Conservation (phyloP, 1,140 invertebrate genomes). For the Eupristina koningsbergeri region DNA sequence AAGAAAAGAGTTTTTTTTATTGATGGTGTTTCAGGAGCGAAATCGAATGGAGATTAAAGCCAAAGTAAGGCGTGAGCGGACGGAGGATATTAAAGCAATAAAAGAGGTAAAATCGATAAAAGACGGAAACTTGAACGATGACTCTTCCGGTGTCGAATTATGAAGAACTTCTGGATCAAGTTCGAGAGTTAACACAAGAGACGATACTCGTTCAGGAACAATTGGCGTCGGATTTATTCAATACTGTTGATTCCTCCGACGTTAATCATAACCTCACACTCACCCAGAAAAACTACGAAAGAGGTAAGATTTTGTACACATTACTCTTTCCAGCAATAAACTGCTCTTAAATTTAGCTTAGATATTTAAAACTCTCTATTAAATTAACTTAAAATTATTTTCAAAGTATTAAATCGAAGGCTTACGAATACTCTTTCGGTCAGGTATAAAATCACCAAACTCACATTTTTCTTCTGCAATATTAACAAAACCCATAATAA, state of each 20-base stretch:
- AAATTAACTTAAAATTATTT: too few species aligned
- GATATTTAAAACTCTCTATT: too few species aligned
- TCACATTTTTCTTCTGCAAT: too few species aligned
- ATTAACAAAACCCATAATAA: too few species aligned
- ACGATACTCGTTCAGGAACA: constrained; percentile 70
- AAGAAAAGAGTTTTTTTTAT: background rate
- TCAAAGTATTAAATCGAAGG: too few species aligned
- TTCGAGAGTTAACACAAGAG: constrained; percentile 74
- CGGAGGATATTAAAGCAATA: background rate
- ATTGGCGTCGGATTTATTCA: constrained; percentile 64
- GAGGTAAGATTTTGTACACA: constrained; percentile 62
- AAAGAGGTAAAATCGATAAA: background rate
- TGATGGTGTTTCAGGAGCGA: constrained; percentile 45
- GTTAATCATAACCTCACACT: constrained; percentile 66
- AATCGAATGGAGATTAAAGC: constrained; percentile 57
- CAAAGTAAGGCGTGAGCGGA: constrained; percentile 24
- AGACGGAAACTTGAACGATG: constrained; percentile 61
- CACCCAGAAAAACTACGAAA: constrained; percentile 62
- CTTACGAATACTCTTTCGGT: too few species aligned
- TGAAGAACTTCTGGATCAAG: constrained; percentile 73
- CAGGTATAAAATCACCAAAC: too few species aligned
- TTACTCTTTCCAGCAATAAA: too few species aligned
- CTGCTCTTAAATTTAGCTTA: too few species aligned
- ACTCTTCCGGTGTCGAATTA: constrained; percentile 74
- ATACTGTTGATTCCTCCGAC: constrained; percentile 59